A percentile compares a stretch with the other conserved stretches of the same genome.
phyloP scores from a whole-genome alignment of 2,113 vertebrate genomes.

The Notarius lentiginosus region DNA sequence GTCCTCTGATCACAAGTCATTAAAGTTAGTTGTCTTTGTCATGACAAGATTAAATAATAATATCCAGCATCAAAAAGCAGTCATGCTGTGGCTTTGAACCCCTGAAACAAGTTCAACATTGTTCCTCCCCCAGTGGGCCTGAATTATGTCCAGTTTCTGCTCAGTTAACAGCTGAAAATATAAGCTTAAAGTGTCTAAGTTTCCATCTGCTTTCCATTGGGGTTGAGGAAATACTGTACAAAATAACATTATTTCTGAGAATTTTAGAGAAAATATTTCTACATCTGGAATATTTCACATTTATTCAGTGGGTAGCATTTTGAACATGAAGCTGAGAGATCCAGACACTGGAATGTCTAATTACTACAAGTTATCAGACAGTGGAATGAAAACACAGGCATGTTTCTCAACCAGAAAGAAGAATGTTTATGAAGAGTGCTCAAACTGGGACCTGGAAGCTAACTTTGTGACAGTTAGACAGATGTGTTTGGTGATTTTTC shows the following conservation, averaged over 20 bases:
- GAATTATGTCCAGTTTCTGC: slow-evolving; percentile 5
- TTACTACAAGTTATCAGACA: background rate
- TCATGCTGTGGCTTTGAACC: background rate
- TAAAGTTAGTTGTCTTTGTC: background rate
- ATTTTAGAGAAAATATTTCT: background rate
- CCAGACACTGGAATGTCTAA: background rate
- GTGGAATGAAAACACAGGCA: slow-evolving; percentile 8
- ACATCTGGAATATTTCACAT: background rate
- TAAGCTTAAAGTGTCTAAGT: background rate
- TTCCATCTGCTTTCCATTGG: background rate
- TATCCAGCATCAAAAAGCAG: slow-evolving; percentile 5
- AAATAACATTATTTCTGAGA: background rate
- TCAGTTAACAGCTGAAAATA: background rate
- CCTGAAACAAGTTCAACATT: background rate
- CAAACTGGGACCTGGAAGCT: background rate
- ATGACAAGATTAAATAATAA: slow-evolving; percentile 29
- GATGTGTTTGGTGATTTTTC: background rate
- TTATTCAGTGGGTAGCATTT: background rate
- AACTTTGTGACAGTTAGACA: background rate
- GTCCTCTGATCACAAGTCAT: slow-evolving; percentile 15
- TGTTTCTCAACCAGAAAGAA: slow-evolving; percentile 10
- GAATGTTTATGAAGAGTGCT: background rate
- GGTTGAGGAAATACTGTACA: background rate
- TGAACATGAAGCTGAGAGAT: background rate
- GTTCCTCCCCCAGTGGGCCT: slow-evolving; percentile 6